phyloP scores from a whole-genome alignment of 2,797 vertebrate genomes.

The Epinephelus coioides region DNA sequence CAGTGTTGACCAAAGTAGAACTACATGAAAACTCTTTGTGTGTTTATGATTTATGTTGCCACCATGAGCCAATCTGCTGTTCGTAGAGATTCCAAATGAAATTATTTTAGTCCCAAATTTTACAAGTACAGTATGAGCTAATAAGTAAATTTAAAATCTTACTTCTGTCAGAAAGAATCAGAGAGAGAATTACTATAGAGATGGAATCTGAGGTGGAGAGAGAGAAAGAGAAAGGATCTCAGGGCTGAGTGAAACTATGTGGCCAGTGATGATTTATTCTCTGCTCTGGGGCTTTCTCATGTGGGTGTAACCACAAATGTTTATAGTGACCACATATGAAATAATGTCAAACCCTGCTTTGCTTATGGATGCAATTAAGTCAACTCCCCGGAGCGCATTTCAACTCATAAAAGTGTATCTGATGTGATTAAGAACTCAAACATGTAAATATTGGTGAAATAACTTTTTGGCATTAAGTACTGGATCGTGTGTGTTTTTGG shows the following conservation, averaged over 20 bases:
- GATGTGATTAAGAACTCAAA: constrained; percentile 40
- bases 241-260: constrained; percentile 31
- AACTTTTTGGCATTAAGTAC: constrained; percentile 9
- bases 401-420: constrained; percentile 45
- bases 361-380: constrained; percentile 57
- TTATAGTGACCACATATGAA: constrained; percentile 67
- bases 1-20: background rate
- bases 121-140: background rate
- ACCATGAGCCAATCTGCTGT: background rate
- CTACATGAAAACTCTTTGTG: too few relatives aligned
- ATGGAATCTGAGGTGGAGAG: constrained; percentile 1
- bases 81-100: background rate
- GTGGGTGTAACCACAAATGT: constrained; percentile 71
- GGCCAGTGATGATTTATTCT: constrained; percentile 38
- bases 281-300: constrained; percentile 39
- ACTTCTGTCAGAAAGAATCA: constrained; percentile 7
- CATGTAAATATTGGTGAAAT: constrained; percentile 33
- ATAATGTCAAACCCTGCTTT: constrained; percentile 46
- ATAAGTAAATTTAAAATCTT: background rate
- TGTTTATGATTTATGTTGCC: background rate
- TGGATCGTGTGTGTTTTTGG: constrained; percentile 9
- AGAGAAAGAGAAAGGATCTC: constrained; percentile 16
- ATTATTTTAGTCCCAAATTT: background rate
- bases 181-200: background rate
- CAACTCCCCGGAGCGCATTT: constrained; percentile 46